A percentile compares a stretch with the other conserved stretches of the same genome.
Conservation (phyloP, 2,888 invertebrate genomes). For the Macrosoma leucophasiata region DNA sequence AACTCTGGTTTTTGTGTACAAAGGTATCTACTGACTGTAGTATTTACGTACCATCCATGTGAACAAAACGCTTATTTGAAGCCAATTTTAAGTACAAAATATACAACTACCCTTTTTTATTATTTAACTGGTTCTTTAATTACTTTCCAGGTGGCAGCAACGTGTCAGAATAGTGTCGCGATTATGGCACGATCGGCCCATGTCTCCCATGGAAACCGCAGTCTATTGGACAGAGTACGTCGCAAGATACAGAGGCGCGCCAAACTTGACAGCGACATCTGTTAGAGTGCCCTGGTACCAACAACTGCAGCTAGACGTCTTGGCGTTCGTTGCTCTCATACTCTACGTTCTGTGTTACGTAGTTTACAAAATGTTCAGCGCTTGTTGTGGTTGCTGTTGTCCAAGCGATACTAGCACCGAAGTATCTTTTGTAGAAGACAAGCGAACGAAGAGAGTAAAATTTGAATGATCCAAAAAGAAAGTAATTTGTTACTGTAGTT, state of each 20-base stretch:
- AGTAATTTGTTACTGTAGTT: background rate
- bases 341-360: constrained; percentile 47
- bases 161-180: constrained; percentile 60
- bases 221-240: constrained; percentile 78
- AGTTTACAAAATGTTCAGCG: constrained; percentile 48
- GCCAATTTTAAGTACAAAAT: no score
- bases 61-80: no score
- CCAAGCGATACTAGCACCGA: constrained; percentile 32
- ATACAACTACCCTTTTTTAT: no score
- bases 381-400: constrained; percentile 54
- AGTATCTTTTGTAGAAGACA: constrained; percentile 32
- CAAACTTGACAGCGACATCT: constrained; percentile 52
- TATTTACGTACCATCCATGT: no score
- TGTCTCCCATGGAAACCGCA: constrained; percentile 69
- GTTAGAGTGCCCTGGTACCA: constrained; percentile 52
- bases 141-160: constrained; percentile 48
- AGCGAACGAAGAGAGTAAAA: constrained; percentile 57
- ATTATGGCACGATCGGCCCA: constrained; percentile 71
- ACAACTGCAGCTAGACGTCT: constrained; percentile 58
- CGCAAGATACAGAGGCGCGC: constrained; percentile 59
- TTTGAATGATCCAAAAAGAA: constrained; percentile 45
- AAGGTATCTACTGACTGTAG: no score
- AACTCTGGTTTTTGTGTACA: no score
- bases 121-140: constrained; percentile 1
- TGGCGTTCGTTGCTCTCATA: constrained; percentile 52